Conservation (phyloP, 2,797 vertebrate species). For the Thunnus albacares region DNA sequence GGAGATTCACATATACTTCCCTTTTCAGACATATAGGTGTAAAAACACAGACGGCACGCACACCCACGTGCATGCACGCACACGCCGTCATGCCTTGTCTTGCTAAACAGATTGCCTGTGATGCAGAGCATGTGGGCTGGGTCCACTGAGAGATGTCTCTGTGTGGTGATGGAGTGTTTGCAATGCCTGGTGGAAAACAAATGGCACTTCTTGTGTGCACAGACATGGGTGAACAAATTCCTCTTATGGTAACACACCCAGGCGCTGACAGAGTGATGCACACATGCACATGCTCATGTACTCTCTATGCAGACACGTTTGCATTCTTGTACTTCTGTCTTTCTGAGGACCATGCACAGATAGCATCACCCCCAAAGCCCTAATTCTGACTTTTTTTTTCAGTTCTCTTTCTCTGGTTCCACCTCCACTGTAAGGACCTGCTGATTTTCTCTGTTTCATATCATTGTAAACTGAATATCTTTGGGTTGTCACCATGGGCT, state of each 20-base stretch:
- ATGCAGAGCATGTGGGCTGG: conserved; percentile 86
- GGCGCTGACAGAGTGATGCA: conserved; percentile 26
- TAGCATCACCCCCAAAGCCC: not conserved
- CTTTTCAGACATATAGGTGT: conserved; percentile 65
- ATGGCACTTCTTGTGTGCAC: conserved; percentile 66
- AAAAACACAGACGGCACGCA: conserved; percentile 51
- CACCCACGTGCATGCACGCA: not conserved
- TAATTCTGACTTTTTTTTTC: not conserved
- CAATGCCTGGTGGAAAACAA: conserved; percentile 64
- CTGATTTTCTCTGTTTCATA: too few species aligned
- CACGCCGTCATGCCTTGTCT: conserved; percentile 49
- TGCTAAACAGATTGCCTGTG: conserved; percentile 85
- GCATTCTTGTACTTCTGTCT: not conserved
- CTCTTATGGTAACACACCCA: conserved; percentile 30
- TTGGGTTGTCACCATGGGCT: too few species aligned
- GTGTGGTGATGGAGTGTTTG: conserved; percentile 85
- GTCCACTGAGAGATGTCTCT: conserved; percentile 84
- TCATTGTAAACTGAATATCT: too few species aligned
- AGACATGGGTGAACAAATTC: conserved; percentile 53
- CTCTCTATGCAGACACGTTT: not conserved
- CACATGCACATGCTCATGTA: conserved; percentile 1
- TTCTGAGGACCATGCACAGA: not conserved
- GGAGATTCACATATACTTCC: conserved; percentile 59
- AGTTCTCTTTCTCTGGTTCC: not conserved
- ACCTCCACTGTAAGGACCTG: too few species aligned